Percentiles rank a stretch among this genome's conserved stretches.
Conservation (phyloP, 2,888 invertebrate species). For the Apamea crenata region DNA sequence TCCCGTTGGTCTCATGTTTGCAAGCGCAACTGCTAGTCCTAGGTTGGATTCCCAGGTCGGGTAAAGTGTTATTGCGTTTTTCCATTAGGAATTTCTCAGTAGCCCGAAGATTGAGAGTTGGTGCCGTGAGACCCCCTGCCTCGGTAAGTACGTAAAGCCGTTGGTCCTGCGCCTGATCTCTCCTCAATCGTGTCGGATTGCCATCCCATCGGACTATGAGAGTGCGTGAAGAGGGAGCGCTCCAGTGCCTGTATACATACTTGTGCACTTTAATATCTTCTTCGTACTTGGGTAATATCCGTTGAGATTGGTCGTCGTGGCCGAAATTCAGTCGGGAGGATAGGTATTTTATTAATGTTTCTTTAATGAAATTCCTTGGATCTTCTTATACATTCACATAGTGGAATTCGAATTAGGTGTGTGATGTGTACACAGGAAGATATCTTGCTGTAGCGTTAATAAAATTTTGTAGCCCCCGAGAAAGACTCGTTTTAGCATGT, state of each 20-base stretch:
- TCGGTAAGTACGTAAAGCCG: no score
- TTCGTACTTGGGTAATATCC: not conserved
- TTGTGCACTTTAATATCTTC: not conserved
- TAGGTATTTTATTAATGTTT: constrained; percentile 1
- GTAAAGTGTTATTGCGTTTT: not conserved
- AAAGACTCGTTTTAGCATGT: not conserved
- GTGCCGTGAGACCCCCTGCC: not conserved
- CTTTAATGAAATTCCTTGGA: not conserved
- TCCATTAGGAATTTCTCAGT: not conserved
- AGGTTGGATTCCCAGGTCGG: not conserved
- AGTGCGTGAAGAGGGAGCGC: not conserved
- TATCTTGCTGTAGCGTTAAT: not conserved
- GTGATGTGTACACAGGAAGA: not conserved
- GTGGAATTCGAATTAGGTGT: not conserved
- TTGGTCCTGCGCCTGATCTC: not conserved
- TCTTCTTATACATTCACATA: not conserved
- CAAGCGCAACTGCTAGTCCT: not conserved
- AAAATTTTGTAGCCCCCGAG: not conserved
- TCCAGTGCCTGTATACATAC: no score
- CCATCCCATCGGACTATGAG: no score
- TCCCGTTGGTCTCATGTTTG: not conserved
- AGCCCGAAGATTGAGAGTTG: not conserved
- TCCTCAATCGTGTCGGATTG: not conserved
- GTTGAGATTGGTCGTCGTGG: not conserved
- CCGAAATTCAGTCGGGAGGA: no score